Evolutionary conservation across 1,140 invertebrate genomes (phyloP).

Genomic region (Bombus consobrinus): DNA sequence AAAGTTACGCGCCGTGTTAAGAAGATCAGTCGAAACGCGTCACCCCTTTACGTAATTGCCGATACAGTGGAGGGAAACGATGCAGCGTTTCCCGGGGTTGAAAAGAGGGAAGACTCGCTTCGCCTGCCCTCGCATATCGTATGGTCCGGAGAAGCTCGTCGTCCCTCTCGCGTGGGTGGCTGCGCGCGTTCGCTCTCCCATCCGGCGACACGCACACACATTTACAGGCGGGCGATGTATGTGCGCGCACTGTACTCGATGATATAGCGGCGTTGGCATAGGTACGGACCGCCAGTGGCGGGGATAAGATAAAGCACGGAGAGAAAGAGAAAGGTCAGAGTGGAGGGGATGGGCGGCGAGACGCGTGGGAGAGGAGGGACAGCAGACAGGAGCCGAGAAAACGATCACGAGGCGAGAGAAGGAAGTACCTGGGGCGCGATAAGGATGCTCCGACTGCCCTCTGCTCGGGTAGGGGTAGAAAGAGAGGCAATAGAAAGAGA

Average conservation of each 20-base stretch:
- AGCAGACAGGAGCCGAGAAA: constrained; percentile 14
- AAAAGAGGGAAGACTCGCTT: constrained; percentile 45
- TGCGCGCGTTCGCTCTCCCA: neutral
- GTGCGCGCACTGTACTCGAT: constrained; percentile 15
- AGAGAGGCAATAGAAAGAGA: constrained; percentile 34
- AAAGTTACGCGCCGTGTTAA: too few species aligned
- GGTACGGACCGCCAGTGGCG: constrained; percentile 36
- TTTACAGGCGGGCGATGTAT: too few species aligned
- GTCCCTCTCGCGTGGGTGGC: constrained; percentile 31
- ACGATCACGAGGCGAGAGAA: neutral
- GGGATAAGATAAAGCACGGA: constrained; percentile 4
- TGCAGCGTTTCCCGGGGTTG: constrained; percentile 36
- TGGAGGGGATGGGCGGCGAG: neutral
- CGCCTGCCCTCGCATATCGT: constrained; percentile 32
- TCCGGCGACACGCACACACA: neutral
- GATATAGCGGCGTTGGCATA: constrained; percentile 35
- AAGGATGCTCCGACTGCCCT: constrained; percentile 1
- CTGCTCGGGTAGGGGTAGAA: neutral
- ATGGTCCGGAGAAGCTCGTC: constrained; percentile 40
- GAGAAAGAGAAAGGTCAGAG: constrained; percentile 43
- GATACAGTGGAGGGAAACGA: neutral
- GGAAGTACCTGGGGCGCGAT: neutral
- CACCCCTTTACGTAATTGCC: constrained; percentile 32
- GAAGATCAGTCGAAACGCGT: neutral
- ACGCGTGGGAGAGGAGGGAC: neutral